Conservation (phyloP, 2,888 invertebrate genomes). For the Agrochola lota region DNA sequence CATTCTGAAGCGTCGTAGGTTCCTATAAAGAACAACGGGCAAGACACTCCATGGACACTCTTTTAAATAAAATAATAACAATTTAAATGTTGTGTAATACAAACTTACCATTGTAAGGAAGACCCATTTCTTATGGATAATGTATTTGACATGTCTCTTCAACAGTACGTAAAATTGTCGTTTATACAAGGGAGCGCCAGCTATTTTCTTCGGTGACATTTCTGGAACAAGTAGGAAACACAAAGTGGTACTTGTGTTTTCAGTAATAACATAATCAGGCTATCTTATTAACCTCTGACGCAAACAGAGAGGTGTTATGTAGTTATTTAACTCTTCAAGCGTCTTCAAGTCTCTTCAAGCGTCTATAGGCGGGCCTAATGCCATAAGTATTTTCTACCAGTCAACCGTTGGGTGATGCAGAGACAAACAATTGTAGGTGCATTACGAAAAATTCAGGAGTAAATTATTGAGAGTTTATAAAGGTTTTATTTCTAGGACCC, state of each 20-base stretch:
- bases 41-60: background rate
- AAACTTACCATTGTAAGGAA: constrained; percentile 77
- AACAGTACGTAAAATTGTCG: constrained; percentile 76
- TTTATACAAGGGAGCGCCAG: constrained; percentile 69
- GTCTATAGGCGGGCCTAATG: too few species aligned
- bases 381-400: background rate
- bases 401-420: background rate
- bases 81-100: background rate
- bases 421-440: background rate
- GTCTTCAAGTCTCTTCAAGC: too few species aligned
- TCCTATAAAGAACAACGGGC: background rate
- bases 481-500: background rate
- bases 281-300: too few species aligned
- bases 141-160: constrained; percentile 75
- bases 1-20: background rate
- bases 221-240: constrained; percentile 64
- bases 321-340: background rate
- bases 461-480: background rate
- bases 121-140: constrained; percentile 69
- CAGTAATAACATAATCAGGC: background rate
- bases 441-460: background rate
- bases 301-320: background rate
- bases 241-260: background rate
- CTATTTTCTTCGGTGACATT: constrained; percentile 59
- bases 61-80: background rate